Base-by-base conservation (phyloP, 2,888 invertebrate genomes). In the Caenorhabditis sp. region DNA sequence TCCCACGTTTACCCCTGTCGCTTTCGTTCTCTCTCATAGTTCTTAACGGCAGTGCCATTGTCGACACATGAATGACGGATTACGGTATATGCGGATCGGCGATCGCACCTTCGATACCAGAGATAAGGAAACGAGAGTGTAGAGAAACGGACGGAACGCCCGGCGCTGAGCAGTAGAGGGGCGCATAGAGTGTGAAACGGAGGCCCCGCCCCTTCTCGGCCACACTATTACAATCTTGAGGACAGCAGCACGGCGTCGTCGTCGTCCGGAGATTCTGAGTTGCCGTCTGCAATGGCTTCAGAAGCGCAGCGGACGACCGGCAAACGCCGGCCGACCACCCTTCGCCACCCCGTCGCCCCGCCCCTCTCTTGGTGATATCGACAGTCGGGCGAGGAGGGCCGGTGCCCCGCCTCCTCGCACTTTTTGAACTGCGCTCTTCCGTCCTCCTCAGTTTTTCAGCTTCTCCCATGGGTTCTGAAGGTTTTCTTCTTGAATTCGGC, bases 201-300 rank as follows among this genome's bases (percentile, higher is more conserved):
- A 84, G 74, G 85, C 84, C 79, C 76, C 86, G 85, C 86, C 85
- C 77, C 80, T 75, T 76, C 80, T 82, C 82, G 81, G 56, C 81
- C 75, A 75, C 86, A 84, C 84, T 86, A 86, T 86, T 86, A 86
- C 86, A 86, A 85, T 85, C 86, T 85, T 83, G 86, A 86, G 83
- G 82, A 81, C 85, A 77, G 81, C 75, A 66, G 73, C 64, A 66
- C 73, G 80, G 59, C 70, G 80, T 80, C 63, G 63, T 59, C 73
- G 61, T 61, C 72, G 44, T 56, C 72, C 66, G 66, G 44, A 58
- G 80, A 72, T 35, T 64, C 72, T 44, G 38, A 47, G 44, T 64
- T 26, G 35, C 19, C 38, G 26, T 28, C 58, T 28, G 56, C 26
- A n/a, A 56, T 38, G 22, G 35, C 72, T 73, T 66, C 49, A 58